phyloP scores from a whole-genome alignment of 92 coral and sea anemone genomes.

The Zoanthus gigantus region DNA sequence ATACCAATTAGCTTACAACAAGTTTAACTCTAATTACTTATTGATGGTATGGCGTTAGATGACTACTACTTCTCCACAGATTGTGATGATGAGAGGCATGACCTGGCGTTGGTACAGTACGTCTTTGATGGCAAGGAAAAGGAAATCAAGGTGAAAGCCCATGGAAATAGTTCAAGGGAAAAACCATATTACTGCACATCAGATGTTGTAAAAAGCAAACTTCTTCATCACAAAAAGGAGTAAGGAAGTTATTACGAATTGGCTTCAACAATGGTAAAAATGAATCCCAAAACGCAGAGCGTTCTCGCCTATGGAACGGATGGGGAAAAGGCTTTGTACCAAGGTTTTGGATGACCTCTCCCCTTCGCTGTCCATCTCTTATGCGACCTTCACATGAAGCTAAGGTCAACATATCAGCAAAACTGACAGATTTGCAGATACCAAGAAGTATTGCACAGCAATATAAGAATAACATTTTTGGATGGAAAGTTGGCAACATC shows the following conservation, averaged over 20 bases:
- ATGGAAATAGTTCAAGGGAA: too few species aligned
- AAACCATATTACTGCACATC: conserved; percentile 18
- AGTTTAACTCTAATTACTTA: too few species aligned
- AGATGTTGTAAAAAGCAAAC: conserved; percentile 46
- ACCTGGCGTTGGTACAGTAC: too few species aligned
- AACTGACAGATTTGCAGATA: conserved; percentile 39
- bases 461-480: conserved; percentile 35
- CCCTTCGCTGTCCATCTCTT: conserved; percentile 53
- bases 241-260: conserved; percentile 29
- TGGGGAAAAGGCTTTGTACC: conserved; percentile 52
- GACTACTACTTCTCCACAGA: too few species aligned
- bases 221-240: conserved; percentile 60
- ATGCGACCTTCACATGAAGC: conserved; percentile 53
- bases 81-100: too few species aligned
- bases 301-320: conserved; percentile 55
- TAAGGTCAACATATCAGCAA: conserved; percentile 38
- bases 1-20: neutral
- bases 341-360: conserved; percentile 61
- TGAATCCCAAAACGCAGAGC: conserved; percentile 41
- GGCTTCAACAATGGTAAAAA: conserved; percentile 45
- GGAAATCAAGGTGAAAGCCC: too few species aligned
- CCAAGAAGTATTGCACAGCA: conserved; percentile 24
- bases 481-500: neutral
- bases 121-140: neutral
- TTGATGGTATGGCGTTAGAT: too few species aligned